Percentiles rank a stretch among this genome's conserved stretches.
Conservation (phyloP, 1,140 invertebrate genomes). For the Dendroctonus ponderosae region DNA sequence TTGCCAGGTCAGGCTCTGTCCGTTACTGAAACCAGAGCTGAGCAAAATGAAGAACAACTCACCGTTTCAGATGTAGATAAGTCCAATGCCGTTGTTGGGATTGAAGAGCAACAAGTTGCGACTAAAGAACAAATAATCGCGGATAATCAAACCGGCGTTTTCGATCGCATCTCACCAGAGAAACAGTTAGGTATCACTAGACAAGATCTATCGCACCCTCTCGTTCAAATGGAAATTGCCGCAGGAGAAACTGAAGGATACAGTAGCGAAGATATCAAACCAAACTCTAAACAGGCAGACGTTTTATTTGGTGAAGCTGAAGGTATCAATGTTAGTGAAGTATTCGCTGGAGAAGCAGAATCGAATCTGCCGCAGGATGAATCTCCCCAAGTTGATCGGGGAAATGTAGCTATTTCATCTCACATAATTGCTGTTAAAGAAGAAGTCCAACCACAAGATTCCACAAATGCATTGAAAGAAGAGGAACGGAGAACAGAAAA, state of each 20-base stretch:
- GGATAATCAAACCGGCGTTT: constrained; percentile 41
- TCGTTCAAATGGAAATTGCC: constrained; percentile 52
- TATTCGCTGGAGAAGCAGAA: constrained; percentile 57
- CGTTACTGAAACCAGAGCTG: constrained; percentile 50
- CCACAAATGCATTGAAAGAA: constrained; percentile 29
- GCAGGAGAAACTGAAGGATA: constrained; percentile 57
- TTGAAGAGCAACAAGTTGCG: constrained; percentile 49
- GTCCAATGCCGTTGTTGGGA: constrained; percentile 48
- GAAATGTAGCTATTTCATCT: constrained; percentile 53
- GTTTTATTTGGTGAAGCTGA: constrained; percentile 54
- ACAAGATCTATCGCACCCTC: constrained; percentile 46
- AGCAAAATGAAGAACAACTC: constrained; percentile 46
- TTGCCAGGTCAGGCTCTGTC: constrained; percentile 52
- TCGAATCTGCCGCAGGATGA: constrained; percentile 46
- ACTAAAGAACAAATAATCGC: constrained; percentile 48
- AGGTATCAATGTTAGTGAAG: constrained; percentile 53
- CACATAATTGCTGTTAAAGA: constrained; percentile 56
- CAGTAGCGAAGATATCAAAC: constrained; percentile 51
- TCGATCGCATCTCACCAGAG: constrained; percentile 39
- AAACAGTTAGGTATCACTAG: constrained; percentile 47
- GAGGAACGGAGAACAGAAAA: constrained; percentile 46
- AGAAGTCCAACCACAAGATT: constrained; percentile 46
- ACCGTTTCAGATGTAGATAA: constrained; percentile 39
- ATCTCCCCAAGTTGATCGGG: constrained; percentile 51
- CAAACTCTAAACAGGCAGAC: constrained; percentile 52